phyloP scores from a whole-genome alignment of 1,140 invertebrate species.

The Sminthurides bifidus region DNA sequence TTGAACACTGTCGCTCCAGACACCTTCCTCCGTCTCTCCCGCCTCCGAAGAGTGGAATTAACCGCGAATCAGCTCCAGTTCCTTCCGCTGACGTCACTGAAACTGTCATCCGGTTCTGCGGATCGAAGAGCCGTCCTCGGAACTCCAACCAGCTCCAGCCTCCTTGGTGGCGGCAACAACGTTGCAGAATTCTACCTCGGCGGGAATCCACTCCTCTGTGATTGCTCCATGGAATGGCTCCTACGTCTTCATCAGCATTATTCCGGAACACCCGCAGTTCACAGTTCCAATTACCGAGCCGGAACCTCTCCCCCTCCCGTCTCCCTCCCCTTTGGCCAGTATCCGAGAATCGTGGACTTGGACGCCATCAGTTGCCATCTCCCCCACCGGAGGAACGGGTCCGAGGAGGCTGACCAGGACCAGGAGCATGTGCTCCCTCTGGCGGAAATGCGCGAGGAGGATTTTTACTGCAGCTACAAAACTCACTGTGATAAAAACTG shows the following conservation, averaged over 20 bases:
- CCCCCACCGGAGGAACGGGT: constrained; percentile 12
- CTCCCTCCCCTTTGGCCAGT: constrained; percentile 56
- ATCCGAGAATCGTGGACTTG: constrained; percentile 73
- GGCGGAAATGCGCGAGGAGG: neutral
- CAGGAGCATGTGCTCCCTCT: constrained; percentile 2
- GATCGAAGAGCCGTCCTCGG: constrained; percentile 44
- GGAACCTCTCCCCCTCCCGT: too few species aligned
- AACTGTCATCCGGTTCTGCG: constrained; percentile 52
- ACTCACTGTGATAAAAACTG: constrained; percentile 86
- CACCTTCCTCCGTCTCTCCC: constrained; percentile 71
- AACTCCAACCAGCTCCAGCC: constrained; percentile 36
- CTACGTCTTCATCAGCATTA: constrained; percentile 58
- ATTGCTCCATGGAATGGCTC: constrained; percentile 86
- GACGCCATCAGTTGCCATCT: constrained; percentile 66
- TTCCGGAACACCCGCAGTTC: neutral
- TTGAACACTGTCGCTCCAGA: constrained; percentile 57
- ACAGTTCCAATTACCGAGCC: neutral
- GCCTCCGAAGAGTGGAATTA: constrained; percentile 73
- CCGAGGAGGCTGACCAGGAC: too few species aligned
- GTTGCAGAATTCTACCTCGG: constrained; percentile 74
- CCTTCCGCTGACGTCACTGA: constrained; percentile 64
- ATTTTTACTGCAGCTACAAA: constrained; percentile 51
- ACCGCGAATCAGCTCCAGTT: constrained; percentile 72
- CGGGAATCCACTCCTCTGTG: constrained; percentile 79
- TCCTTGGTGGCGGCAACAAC: too few species aligned